These are phyloP conservation scores for Neopelma chrysocephalum DNA, from an alignment of 2,797 vertebrate genomes.

Conservation along the genomic window DNA sequence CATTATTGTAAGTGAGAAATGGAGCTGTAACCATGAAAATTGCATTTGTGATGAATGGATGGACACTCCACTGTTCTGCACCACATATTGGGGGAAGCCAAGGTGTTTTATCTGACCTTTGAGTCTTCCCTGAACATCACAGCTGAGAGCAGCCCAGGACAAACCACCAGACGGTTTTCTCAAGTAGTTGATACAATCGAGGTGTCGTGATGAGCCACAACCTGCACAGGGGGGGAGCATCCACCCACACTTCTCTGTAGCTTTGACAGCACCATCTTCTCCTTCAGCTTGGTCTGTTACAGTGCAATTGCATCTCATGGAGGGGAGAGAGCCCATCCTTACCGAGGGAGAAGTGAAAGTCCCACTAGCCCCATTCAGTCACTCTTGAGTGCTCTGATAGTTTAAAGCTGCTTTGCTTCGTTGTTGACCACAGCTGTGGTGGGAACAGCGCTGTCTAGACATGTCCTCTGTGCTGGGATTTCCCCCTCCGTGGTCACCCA, in stretches of 20 bases:
- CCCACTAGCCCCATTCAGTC: not conserved
- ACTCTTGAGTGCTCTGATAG: not conserved
- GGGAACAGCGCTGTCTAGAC: not conserved
- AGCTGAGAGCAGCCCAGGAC: not conserved
- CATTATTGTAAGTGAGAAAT: not conserved
- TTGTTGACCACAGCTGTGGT: not conserved
- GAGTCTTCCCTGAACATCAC: not conserved
- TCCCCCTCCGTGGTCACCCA: not conserved
- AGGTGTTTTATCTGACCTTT: not conserved
- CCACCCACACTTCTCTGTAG: not conserved
- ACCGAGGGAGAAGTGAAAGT: not conserved
- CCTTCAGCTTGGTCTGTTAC: not conserved
- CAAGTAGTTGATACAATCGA: not conserved
- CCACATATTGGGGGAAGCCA: not conserved
- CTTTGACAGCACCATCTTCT: not conserved
- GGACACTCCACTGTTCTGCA: not conserved
- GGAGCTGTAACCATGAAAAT: not conserved
- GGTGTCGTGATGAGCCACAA: not conserved
- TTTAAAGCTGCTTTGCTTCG: not conserved
- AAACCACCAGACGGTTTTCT: not conserved
- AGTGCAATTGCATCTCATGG: not conserved
- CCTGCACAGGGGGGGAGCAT: not conserved
- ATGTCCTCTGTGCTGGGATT: not conserved
- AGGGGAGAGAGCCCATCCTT: not conserved
- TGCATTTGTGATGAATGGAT: not conserved